These are phyloP conservation scores for Camponotus vicinus DNA, from an alignment of 1,140 invertebrate species.

Conservation along the genomic window DNA sequence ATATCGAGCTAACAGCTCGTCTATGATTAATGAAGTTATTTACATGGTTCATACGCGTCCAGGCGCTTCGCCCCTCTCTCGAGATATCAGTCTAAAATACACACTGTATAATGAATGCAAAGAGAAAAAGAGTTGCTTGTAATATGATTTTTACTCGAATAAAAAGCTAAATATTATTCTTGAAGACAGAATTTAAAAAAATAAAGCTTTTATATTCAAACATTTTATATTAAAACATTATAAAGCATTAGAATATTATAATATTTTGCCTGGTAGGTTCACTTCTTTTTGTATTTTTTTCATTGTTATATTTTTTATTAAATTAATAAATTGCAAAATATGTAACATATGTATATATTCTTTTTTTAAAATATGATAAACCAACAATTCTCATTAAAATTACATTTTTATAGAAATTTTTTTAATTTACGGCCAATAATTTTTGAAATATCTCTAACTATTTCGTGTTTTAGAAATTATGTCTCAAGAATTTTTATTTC, in stretches of 20 bases:
- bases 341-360: background rate
- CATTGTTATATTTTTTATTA: background rate
- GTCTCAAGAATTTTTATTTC: background rate
- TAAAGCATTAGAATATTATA: conserved; percentile 2
- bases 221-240: conserved; percentile 9
- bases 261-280: background rate
- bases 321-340: background rate
- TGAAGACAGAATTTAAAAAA: background rate
- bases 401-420: background rate
- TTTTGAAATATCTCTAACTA: background rate
- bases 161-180: conserved; percentile 12
- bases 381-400: background rate
- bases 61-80: background rate
- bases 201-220: background rate
- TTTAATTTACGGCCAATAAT: background rate
- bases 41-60: background rate
- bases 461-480: background rate
- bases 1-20: conserved; percentile 18
- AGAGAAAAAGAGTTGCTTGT: background rate
- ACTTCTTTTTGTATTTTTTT: background rate
- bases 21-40: conserved; percentile 52
- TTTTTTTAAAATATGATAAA: background rate
- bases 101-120: background rate
- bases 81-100: background rate
- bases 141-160: background rate